Evolutionary conservation across 2,797 vertebrate genomes (phyloP), one percentile per base, ranked within the genome.

Genomic region (Cyclopterus lumpus): DNA sequence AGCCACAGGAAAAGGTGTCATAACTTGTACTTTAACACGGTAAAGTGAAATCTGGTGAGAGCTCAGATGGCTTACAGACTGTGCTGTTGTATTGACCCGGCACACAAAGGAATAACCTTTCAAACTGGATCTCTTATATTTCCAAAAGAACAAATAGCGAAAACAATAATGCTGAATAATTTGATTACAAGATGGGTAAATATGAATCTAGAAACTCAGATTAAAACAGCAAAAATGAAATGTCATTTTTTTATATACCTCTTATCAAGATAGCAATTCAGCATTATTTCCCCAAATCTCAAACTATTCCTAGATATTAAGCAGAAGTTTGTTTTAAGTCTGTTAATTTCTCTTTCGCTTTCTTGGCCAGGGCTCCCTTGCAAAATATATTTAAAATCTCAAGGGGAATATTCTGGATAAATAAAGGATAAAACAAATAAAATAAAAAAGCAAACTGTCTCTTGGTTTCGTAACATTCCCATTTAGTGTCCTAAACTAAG

Each of bases 11-110:
- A 42, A 22, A 18, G 24, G 44, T 38, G 38, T 55, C 71, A 59
- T 24, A 60, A 46, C 48, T 64, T 75, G 22, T 54, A 49, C 36
- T 55, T 57, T 12, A 68, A 36, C 61, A 71, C 24, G 58, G 66
- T 40, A 26, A 69, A 83, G 68, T 72, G 20, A 30, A 81, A 57
- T 60, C 63, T 70, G 84, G 72, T 81, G 63, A 77, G 63, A 64
- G 71, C 32, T 71, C 5, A 6, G 11, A 44, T 32, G 40, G 24
- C 24, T 71, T 20, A n/a, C 30, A 16, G 44, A 26, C 36, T 18
- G 4, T 22, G n/a, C 22, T 40, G 42, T 6, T 67, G 14, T 32
- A 30, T 5, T 38, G 40, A 24, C 14, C 32, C 68, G 60, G 3
- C 8, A 58, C 48, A 44, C 20, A 42, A 40, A 38, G 14, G 34